phyloP scores from a whole-genome alignment of 2,113 vertebrate species.

The Triplophysa rosa region DNA sequence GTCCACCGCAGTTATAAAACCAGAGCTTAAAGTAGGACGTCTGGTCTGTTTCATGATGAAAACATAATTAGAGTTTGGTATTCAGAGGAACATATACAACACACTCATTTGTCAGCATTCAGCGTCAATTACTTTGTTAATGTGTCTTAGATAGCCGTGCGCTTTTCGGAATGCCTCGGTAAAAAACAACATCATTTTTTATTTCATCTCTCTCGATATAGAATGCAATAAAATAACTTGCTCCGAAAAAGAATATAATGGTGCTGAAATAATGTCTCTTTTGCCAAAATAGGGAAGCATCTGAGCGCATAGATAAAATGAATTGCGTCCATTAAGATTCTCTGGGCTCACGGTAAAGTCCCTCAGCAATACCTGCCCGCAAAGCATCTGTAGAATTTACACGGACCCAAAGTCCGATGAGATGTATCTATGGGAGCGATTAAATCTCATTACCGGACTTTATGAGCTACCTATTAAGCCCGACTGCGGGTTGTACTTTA shows the following conservation, averaged over 20 bases:
- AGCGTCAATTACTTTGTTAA: constrained; percentile 68
- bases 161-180: constrained; percentile 62
- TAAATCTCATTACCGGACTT: constrained; percentile 27
- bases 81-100: constrained; percentile 22
- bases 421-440: background rate
- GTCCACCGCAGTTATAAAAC: background rate
- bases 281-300: constrained; percentile 62
- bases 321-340: constrained; percentile 74
- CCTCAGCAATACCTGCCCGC: constrained; percentile 1
- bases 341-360: constrained; percentile 58
- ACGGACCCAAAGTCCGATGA: background rate
- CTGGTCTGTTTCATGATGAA: background rate
- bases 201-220: constrained; percentile 60
- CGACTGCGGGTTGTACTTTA: background rate
- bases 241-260: constrained; percentile 68
- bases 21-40: background rate
- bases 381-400: background rate
- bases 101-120: constrained; percentile 43
- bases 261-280: constrained; percentile 69
- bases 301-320: constrained; percentile 67
- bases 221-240: constrained; percentile 64
- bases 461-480: constrained; percentile 27
- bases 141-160: constrained; percentile 64
- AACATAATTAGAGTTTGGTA: constrained; percentile 43
- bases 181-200: constrained; percentile 67